Conservation (phyloP, 2,888 invertebrate genomes). For the Sphaeridia pumilis region DNA sequence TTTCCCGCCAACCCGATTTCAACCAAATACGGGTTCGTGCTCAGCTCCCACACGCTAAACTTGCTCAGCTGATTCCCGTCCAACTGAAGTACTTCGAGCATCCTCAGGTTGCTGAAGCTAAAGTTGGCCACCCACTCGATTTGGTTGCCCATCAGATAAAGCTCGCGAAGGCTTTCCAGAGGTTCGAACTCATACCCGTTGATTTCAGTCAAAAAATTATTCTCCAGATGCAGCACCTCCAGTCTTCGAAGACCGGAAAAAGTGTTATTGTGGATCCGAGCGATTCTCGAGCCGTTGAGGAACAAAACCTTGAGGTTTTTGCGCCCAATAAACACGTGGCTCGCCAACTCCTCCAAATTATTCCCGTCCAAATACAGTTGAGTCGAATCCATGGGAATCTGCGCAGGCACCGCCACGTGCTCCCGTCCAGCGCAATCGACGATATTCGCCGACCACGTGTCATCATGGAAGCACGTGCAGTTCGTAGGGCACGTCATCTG, state of each 20-base stretch:
- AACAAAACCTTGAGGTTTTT: slow-evolving; percentile 65
- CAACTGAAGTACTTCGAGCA: slow-evolving; percentile 64
- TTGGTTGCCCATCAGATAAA: slow-evolving; percentile 64
- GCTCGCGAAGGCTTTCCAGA: slow-evolving; percentile 56
- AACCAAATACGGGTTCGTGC: slow-evolving; percentile 71
- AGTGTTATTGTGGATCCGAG: slow-evolving; percentile 63
- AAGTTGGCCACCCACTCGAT: slow-evolving; percentile 65
- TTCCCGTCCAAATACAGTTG: slow-evolving; percentile 76
- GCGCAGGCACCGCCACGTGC: slow-evolving; percentile 60
- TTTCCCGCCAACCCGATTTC: slow-evolving; percentile 72
- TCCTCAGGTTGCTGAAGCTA: slow-evolving; percentile 63
- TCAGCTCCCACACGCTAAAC: slow-evolving; percentile 71
- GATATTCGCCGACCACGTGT: slow-evolving; percentile 71
- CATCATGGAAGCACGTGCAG: slow-evolving; percentile 78
- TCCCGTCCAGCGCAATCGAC: slow-evolving; percentile 64
- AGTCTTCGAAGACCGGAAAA: slow-evolving; percentile 67
- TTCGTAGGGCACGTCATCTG: slow-evolving; percentile 79
- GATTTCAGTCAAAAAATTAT: slow-evolving; percentile 58
- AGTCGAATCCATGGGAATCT: slow-evolving; percentile 80
- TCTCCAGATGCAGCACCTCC: slow-evolving; percentile 62
- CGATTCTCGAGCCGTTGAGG: slow-evolving; percentile 65
- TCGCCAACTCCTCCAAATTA: slow-evolving; percentile 61
- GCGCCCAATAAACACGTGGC: slow-evolving; percentile 77
- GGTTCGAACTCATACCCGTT: slow-evolving; percentile 68
- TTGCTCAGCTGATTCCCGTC: slow-evolving; percentile 72